Percentiles rank a stretch among this genome's conserved stretches.
Evolutionary conservation across 2,888 invertebrate genomes (phyloP).

Genomic region (Diaphora mendica): DNA sequence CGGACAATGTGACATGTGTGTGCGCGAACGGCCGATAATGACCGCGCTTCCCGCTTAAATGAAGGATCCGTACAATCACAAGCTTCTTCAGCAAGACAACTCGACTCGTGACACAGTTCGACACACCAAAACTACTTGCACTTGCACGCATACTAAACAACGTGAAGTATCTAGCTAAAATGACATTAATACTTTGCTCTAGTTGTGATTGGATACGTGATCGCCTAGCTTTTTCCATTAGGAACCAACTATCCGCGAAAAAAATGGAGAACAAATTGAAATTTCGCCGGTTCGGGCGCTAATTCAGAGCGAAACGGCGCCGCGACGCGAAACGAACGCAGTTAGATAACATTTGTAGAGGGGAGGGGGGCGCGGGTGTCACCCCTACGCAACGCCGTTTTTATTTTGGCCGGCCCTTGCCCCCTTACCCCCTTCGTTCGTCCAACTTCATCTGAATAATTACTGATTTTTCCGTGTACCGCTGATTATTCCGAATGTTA

Average conservation of each 20-base stretch:
- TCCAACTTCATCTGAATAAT: slow-evolving; percentile 87
- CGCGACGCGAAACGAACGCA: slow-evolving; percentile 82
- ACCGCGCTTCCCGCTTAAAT: slow-evolving; percentile 69
- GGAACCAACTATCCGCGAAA: slow-evolving; percentile 77
- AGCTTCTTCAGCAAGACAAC: slow-evolving; percentile 40
- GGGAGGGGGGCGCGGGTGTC: slow-evolving; percentile 76
- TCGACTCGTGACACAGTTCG: slow-evolving; percentile 18
- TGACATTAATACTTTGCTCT: slow-evolving; percentile 28
- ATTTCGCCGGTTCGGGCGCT: slow-evolving; percentile 80
- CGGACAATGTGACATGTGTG: slow-evolving; percentile 75
- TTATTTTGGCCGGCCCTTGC: slow-evolving; percentile 86
- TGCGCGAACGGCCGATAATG: slow-evolving; percentile 78
- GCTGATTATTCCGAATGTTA: slow-evolving; percentile 87
- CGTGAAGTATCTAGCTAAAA: slow-evolving; percentile 33
- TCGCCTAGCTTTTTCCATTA: slow-evolving; percentile 75
- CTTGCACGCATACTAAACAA: slow-evolving; percentile 18
- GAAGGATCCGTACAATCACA: slow-evolving; percentile 53
- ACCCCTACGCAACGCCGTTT: slow-evolving; percentile 86
- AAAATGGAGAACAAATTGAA: slow-evolving; percentile 83
- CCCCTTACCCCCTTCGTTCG: slow-evolving; percentile 84
- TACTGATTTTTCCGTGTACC: slow-evolving; percentile 87
- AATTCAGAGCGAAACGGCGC: slow-evolving; percentile 78
- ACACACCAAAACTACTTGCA: slow-evolving; percentile 11
- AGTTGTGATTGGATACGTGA: slow-evolving; percentile 62
- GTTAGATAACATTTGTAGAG: slow-evolving; percentile 86